A percentile compares a stretch with the other conserved stretches of the same genome.
Evolutionary conservation across 2,113 vertebrate genomes (phyloP).

Genomic region (Microcebus griseorufus): DNA sequence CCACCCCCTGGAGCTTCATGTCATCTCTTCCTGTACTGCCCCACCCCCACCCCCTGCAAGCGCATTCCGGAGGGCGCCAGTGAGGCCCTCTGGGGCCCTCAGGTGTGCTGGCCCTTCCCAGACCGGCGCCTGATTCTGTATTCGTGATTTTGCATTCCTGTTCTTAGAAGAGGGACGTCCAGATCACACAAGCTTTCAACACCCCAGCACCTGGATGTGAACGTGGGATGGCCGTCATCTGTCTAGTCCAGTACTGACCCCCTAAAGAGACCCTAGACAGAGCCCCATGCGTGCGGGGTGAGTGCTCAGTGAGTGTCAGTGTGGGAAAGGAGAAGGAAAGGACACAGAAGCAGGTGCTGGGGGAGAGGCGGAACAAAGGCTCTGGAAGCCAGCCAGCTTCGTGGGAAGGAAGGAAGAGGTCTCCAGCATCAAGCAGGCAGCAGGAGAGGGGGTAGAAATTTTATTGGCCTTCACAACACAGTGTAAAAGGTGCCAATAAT

Average conservation of each 20-base stretch:
- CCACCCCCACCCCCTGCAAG: background rate
- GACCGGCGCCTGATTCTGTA: background rate
- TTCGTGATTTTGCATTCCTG: background rate
- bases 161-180: background rate
- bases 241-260: background rate
- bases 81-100: background rate
- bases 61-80: background rate
- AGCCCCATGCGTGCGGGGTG: background rate
- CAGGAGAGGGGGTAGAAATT: background rate
- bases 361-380: no score
- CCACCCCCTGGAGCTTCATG: background rate
- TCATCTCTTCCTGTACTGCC: fast-evolving
- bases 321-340: background rate
- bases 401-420: background rate
- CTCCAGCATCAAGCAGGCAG: background rate
- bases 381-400: background rate
- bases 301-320: background rate
- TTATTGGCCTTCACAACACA: background rate
- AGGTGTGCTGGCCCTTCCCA: background rate
- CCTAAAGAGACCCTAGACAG: background rate
- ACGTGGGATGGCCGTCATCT: background rate
- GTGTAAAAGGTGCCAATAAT: background rate
- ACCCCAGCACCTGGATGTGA: background rate
- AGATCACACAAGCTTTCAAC: background rate
- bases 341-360: background rate